A percentile compares a stretch with the other conserved stretches of the same genome.
These are phyloP conservation scores for Tylochromis polylepis DNA, from an alignment of 2,113 vertebrate genomes.

Conservation along the genomic window DNA sequence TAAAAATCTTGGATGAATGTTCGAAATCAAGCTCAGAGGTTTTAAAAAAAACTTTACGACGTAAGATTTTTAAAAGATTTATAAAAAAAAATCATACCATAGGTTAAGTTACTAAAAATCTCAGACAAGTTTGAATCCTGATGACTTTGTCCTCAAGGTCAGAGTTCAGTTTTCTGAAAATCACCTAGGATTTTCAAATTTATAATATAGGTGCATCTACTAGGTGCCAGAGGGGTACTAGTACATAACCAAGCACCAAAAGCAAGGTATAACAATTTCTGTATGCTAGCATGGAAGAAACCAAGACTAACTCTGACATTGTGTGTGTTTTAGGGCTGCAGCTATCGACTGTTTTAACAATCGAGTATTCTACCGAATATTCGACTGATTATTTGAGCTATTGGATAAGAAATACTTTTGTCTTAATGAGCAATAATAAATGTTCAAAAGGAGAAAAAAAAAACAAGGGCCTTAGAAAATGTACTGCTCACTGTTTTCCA, in stretches of 20 bases:
- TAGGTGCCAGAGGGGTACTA: background rate
- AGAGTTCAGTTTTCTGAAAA: background rate
- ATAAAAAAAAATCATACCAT: background rate
- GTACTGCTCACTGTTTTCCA: too few species aligned
- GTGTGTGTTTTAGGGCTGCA: background rate
- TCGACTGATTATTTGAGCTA: background rate
- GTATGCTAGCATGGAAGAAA: background rate
- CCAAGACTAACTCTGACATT: accelerated
- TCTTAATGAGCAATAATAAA: too few species aligned
- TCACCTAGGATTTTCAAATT: background rate
- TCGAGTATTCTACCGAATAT: background rate
- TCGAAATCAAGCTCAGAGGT: background rate
- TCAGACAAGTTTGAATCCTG: background rate
- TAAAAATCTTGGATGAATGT: background rate
- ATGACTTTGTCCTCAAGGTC: background rate
- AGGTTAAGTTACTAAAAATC: background rate
- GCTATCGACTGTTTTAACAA: background rate
- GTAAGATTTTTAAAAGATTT: background rate
- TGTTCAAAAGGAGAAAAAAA: too few species aligned
- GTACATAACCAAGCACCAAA: background rate
- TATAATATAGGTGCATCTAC: background rate
- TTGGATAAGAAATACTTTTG: background rate
- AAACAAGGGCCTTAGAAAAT: too few species aligned
- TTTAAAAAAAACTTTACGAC: background rate
- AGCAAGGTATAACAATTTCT: background rate